Conservation (phyloP, 1,140 invertebrate genomes). For the Ptiloglossa arizonensis region DNA sequence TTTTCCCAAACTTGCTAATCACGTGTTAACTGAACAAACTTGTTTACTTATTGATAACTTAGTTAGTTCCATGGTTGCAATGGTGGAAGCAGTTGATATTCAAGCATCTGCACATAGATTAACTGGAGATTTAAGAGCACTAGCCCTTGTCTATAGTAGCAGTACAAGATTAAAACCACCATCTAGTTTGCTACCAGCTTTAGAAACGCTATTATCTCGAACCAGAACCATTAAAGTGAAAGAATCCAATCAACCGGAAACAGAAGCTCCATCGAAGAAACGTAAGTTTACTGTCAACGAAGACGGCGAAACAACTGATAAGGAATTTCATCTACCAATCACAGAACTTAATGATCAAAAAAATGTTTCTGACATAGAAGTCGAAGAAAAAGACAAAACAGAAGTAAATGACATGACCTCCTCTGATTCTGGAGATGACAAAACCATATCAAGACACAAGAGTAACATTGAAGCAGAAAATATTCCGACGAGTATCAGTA, state of each 20-base stretch:
- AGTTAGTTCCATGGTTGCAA: conserved; percentile 82
- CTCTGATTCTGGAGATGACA: conserved; percentile 63
- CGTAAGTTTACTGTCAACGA: conserved; percentile 74
- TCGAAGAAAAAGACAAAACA: conserved; percentile 60
- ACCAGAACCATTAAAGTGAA: conserved; percentile 71
- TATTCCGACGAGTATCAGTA: conserved; percentile 43
- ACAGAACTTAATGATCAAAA: conserved; percentile 57
- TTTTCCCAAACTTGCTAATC: conserved; percentile 89
- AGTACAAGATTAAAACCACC: conserved; percentile 76
- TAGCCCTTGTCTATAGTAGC: conserved; percentile 82
- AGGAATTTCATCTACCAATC: conserved; percentile 47
- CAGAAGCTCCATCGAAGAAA: conserved; percentile 76
- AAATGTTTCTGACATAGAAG: conserved; percentile 41
- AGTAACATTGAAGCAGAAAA: conserved; percentile 61
- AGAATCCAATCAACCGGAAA: conserved; percentile 70
- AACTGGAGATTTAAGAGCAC: conserved; percentile 82
- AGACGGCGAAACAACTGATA: conserved; percentile 56
- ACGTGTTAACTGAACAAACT: conserved; percentile 84
- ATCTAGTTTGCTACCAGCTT: conserved; percentile 67
- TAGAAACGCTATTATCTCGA: conserved; percentile 73
- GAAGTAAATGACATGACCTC: conserved; percentile 60
- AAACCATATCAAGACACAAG: conserved; percentile 54
- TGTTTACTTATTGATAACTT: conserved; percentile 83
- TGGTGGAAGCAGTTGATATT: conserved; percentile 82
- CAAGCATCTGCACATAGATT: conserved; percentile 80